These are phyloP conservation scores for Dasyornis broadbenti DNA, from an alignment of 2,113 vertebrate species.

Conservation along the genomic window DNA sequence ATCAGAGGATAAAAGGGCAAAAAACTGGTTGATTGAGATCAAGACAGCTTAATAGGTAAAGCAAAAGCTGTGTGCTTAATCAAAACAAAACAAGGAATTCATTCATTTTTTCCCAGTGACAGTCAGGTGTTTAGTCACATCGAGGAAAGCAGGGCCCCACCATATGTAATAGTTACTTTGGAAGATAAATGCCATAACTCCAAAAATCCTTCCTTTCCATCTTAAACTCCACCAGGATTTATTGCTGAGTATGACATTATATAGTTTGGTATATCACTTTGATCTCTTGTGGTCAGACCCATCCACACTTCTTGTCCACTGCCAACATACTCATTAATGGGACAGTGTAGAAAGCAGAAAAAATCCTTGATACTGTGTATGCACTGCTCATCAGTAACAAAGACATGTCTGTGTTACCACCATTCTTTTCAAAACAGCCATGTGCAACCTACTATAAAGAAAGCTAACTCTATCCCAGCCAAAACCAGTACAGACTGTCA, in stretches of 20 bases:
- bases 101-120: not conserved
- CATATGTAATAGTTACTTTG: too few species aligned
- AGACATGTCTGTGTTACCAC: not conserved
- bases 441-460: not conserved
- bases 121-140: not conserved
- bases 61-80: not conserved
- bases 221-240: not conserved
- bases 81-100: not conserved
- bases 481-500: not conserved
- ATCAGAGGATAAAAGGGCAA: not conserved
- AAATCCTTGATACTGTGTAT: not conserved
- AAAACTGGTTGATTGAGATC: not conserved
- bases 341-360: not conserved
- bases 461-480: not conserved
- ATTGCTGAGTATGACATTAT: not conserved
- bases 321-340: not conserved
- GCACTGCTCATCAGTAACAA: not conserved
- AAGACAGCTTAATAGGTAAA: not conserved
- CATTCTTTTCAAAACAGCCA: not conserved
- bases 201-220: not conserved
- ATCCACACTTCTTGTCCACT: not conserved
- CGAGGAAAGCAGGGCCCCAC: not conserved
- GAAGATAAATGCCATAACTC: not conserved
- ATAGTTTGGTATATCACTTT: not conserved
- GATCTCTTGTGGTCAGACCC: not conserved